Evolutionary conservation across 1,140 invertebrate genomes (phyloP).

Genomic region (Atopsyche davidsoni): DNA sequence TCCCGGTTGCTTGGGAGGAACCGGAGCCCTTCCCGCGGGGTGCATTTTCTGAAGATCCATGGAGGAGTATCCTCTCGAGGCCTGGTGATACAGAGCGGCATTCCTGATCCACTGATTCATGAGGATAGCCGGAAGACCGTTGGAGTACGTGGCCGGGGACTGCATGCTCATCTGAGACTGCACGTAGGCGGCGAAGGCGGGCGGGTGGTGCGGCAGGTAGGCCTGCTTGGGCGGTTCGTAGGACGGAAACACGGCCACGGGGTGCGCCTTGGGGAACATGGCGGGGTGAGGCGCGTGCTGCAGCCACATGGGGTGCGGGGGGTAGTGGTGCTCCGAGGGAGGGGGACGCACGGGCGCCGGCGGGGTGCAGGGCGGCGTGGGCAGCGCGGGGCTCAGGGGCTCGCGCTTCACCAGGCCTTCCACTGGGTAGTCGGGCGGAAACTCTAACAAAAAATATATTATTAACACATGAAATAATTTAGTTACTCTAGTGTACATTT

Average conservation of each 20-base stretch:
- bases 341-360: conserved; percentile 52
- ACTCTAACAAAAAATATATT: conserved; percentile 35
- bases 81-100: conserved; percentile 58
- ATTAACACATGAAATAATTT: conserved; percentile 1
- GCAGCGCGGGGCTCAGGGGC: conserved; percentile 55
- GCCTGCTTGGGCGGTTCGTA: conserved; percentile 35
- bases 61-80: conserved; percentile 41
- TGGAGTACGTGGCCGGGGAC: conserved; percentile 42
- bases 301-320: conserved; percentile 28
- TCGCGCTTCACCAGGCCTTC: conserved; percentile 55
- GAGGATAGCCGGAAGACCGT: conserved; percentile 50
- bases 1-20: conserved; percentile 50
- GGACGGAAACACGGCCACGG: conserved; percentile 28
- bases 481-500: background rate
- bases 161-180: conserved; percentile 41
- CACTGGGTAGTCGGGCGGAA: conserved; percentile 46
- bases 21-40: conserved; percentile 43
- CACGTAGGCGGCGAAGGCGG: conserved; percentile 40
- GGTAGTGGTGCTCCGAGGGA: conserved; percentile 32
- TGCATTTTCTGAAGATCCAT: conserved; percentile 42
- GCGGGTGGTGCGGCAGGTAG: conserved; percentile 33
- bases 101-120: conserved; percentile 68
- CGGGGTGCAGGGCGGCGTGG: conserved; percentile 67
- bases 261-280: conserved; percentile 26
- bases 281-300: conserved; percentile 19